Conservation (phyloP, 2,888 invertebrate genomes). For the Cremastinae sp. region DNA sequence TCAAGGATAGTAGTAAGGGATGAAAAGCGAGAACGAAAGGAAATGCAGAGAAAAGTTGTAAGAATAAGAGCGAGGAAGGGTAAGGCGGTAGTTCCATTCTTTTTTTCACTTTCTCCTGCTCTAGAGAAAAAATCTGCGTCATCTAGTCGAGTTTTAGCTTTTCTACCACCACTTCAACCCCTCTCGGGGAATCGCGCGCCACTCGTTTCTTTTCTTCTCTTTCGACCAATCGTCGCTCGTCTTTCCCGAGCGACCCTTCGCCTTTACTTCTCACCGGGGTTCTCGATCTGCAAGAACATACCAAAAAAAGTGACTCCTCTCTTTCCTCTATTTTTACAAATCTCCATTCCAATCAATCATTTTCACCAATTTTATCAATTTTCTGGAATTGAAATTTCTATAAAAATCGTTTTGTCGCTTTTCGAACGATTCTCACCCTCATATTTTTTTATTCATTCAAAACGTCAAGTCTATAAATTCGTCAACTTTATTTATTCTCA, state of each 20-base stretch:
- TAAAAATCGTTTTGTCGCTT: no score
- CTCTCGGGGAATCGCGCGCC: neutral
- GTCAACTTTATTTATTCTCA: no score
- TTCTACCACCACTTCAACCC: slow-evolving; percentile 14
- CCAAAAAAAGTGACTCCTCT: neutral
- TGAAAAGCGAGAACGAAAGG: no score
- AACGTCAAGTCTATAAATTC: no score
- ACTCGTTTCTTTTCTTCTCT: slow-evolving; percentile 14
- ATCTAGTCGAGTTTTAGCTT: neutral
- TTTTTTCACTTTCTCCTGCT: neutral
- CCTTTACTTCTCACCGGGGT: slow-evolving; percentile 2
- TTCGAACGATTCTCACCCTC: no score
- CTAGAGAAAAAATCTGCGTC: slow-evolving; percentile 17
- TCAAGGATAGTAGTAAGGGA: no score
- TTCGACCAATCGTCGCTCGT: slow-evolving; percentile 17
- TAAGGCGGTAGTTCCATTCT: no score
- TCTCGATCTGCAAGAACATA: slow-evolving; percentile 10
- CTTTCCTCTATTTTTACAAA: neutral
- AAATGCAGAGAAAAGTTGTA: no score
- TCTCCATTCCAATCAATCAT: neutral
- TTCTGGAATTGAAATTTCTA: no score
- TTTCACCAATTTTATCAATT: neutral
- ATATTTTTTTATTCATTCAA: no score
- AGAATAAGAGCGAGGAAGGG: no score
- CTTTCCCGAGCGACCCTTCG: slow-evolving; percentile 1